These are phyloP conservation scores for Alexandromys fortis DNA, from an alignment of 2,113 vertebrate genomes.

Conservation along the genomic window DNA sequence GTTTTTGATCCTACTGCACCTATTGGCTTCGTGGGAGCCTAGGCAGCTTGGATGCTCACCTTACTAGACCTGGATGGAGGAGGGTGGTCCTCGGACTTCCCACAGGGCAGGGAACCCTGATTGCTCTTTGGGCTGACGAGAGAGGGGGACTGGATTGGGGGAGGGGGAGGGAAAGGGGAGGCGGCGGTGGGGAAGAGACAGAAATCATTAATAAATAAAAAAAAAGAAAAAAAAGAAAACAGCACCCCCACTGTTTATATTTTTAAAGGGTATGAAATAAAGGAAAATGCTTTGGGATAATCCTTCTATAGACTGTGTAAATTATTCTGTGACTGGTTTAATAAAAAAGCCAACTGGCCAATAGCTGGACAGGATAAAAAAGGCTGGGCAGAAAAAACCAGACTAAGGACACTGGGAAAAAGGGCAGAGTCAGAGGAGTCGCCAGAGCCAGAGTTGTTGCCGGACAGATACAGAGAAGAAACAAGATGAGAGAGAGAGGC, in stretches of 20 bases:
- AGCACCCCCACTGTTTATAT: neutral
- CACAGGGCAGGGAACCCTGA: no score
- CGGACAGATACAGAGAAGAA: neutral
- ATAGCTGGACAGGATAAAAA: neutral
- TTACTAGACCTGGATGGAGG: no score
- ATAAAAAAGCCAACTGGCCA: neutral
- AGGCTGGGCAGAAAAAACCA: neutral
- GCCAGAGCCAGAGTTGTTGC: neutral
- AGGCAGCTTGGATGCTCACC: no score
- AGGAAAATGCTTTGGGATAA: neutral
- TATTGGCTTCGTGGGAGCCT: no score
- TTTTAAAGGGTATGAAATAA: neutral
- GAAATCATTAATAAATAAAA: no score
- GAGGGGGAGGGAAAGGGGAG: no score
- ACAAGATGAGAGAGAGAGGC: neutral
- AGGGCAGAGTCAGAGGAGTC: neutral
- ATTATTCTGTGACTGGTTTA: neutral
- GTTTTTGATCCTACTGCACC: no score
- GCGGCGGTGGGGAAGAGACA: no score
- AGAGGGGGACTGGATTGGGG: no score
- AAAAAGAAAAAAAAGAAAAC: neutral
- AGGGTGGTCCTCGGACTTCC: no score
- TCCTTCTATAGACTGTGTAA: neutral
- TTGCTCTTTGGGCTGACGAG: no score
- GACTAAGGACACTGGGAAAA: neutral